Evolutionary conservation across 2,113 vertebrate species (phyloP).

Genomic region (Spilogale gracilis): DNA sequence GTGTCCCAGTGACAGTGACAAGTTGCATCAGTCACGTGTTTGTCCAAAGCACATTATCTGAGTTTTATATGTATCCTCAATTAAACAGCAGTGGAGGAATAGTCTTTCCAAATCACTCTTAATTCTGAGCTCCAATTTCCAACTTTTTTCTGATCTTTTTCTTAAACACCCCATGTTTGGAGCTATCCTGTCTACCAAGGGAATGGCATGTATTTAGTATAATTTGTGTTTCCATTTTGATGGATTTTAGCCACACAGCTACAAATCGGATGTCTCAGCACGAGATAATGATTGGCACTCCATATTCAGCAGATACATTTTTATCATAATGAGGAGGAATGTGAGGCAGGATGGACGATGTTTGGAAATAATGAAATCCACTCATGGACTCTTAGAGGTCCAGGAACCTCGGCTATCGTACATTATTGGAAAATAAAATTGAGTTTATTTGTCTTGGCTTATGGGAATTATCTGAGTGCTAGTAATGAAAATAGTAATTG

Average conservation of each 20-base stretch:
- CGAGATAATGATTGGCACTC: background rate
- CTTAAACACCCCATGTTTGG: background rate
- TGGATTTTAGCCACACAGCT: background rate
- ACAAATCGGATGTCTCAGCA: background rate
- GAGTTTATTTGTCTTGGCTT: background rate
- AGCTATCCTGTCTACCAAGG: background rate
- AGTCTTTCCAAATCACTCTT: background rate
- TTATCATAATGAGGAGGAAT: background rate
- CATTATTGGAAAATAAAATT: background rate
- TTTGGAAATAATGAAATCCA: background rate
- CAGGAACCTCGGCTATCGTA: background rate
- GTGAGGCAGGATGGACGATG: background rate
- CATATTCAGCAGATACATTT: background rate
- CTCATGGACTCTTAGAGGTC: background rate
- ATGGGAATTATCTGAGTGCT: background rate
- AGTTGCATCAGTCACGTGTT: background rate
- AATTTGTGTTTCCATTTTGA: background rate
- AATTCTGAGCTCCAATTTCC: background rate
- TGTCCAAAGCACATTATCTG: background rate
- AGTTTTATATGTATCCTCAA: accelerated
- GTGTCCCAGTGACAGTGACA: background rate
- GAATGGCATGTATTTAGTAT: background rate
- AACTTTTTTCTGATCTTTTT: background rate
- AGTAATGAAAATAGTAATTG: background rate
- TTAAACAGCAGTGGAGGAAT: background rate